Evolutionary conservation across 2,797 vertebrate genomes (phyloP).

Genomic region (Meriones psammophilus): DNA sequence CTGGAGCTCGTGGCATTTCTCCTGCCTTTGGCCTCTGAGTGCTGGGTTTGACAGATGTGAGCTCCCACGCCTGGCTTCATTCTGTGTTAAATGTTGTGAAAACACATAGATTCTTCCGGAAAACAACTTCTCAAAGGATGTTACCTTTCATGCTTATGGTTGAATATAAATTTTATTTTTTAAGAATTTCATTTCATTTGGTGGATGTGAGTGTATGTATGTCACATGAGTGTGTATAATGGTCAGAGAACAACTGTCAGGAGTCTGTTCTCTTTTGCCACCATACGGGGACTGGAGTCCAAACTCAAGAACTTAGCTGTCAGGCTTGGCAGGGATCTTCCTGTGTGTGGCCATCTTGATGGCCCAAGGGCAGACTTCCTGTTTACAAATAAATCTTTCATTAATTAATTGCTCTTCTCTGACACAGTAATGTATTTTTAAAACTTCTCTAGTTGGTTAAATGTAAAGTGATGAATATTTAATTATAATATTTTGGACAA

Average conservation of each 20-base stretch:
- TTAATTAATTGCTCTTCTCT: conserved; percentile 25
- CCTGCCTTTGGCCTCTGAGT: background rate
- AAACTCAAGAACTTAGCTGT: background rate
- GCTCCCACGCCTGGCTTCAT: background rate
- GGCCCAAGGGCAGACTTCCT: background rate
- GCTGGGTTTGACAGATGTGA: background rate
- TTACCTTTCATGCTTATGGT: conserved; percentile 34
- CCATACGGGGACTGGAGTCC: background rate
- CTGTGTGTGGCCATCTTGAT: background rate
- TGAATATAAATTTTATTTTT: conserved; percentile 60
- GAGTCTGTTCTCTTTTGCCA: background rate
- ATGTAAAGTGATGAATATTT: conserved; percentile 55
- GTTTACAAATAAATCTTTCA: conserved; percentile 51
- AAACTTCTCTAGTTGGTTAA: conserved; percentile 61
- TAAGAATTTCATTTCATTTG: background rate
- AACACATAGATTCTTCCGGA: background rate
- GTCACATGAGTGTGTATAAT: background rate
- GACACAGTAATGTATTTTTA: conserved; percentile 55
- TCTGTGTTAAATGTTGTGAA: conserved; percentile 31
- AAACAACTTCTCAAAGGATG: conserved; percentile 7
- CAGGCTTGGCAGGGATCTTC: background rate
- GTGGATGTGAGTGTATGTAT: no score
- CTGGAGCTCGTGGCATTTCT: background rate
- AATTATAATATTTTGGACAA: conserved; percentile 20
- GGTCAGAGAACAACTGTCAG: background rate